Conservation (phyloP, 2,113 vertebrate genomes). For the Girardinichthys multiradiatus region DNA sequence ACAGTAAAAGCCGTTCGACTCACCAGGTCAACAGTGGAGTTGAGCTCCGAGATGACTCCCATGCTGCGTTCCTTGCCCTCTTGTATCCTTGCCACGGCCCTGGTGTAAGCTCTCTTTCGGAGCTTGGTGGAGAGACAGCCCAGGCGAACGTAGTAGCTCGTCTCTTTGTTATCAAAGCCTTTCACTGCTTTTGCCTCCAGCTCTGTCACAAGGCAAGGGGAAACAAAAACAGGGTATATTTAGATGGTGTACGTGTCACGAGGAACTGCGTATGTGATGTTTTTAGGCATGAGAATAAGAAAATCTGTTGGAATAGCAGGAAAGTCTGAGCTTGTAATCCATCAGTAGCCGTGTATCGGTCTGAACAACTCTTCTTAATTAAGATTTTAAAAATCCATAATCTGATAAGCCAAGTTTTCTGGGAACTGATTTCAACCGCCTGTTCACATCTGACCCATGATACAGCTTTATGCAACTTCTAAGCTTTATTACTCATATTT, state of each 20-base stretch:
- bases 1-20: constrained; percentile 44
- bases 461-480: constrained; percentile 5
- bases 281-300: not conserved
- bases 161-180: constrained; percentile 82
- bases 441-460: constrained; percentile 6
- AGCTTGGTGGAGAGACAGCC: constrained; percentile 89
- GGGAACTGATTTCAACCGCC: constrained; percentile 7
- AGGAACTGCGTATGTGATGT: not conserved
- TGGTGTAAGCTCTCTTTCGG: constrained; percentile 85
- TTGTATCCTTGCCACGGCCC: constrained; percentile 82
- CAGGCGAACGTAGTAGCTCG: constrained; percentile 87
- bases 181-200: constrained; percentile 81
- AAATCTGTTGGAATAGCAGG: not conserved
- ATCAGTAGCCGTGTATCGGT: not conserved
- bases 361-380: constrained; percentile 10
- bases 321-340: not conserved
- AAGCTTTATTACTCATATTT: too few relatives aligned
- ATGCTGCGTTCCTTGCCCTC: constrained; percentile 85
- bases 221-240: constrained; percentile 3
- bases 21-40: constrained; percentile 87
- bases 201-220: constrained; percentile 72
- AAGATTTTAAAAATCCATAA: too few relatives aligned
- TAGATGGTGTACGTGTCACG: not conserved
- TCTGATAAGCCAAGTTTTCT: constrained; percentile 23
- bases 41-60: constrained; percentile 86